Percentiles rank a stretch among this genome's conserved stretches.
Evolutionary conservation across 2,797 vertebrate genomes (phyloP).

Genomic region (Sarcoramphus papa): DNA sequence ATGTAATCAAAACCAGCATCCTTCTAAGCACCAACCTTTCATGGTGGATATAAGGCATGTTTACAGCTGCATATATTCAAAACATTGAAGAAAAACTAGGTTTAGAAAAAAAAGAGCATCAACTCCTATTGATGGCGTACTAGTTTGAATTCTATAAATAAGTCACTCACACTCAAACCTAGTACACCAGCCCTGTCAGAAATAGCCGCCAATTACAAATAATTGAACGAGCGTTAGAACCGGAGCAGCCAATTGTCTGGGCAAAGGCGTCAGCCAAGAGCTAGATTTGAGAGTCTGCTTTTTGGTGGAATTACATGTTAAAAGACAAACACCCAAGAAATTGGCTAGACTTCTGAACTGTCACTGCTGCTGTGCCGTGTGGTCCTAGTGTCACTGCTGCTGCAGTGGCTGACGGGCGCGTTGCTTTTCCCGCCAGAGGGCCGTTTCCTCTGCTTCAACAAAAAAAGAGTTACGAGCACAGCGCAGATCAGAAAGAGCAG

Average conservation of each 20-base stretch:
- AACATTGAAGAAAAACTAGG: not conserved
- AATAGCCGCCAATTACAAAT: not conserved
- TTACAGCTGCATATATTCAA: not conserved
- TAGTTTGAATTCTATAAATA: not conserved
- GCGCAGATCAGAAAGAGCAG: constrained; percentile 75
- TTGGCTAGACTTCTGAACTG: constrained; percentile 77
- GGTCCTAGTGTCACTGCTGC: constrained; percentile 56
- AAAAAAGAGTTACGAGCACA: constrained; percentile 50
- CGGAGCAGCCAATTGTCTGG: not conserved
- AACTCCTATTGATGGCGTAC: not conserved
- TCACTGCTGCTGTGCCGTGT: constrained; percentile 59
- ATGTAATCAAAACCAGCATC: not conserved
- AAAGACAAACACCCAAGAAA: not conserved
- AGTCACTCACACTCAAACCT: not conserved
- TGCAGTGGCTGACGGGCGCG: not conserved
- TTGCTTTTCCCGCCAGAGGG: constrained; percentile 55
- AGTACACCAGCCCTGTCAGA: not conserved
- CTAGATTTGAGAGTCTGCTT: not conserved
- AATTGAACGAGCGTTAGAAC: not conserved
- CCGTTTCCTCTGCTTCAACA: constrained; percentile 68
- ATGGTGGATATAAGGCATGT: not conserved
- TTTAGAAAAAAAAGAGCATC: not conserved
- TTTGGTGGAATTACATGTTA: not conserved
- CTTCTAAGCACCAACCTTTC: not conserved
- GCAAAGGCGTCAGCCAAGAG: not conserved